These are phyloP conservation scores for Xenopus borealis DNA, from an alignment of 2,113 vertebrate genomes.

Conservation along the genomic window DNA sequence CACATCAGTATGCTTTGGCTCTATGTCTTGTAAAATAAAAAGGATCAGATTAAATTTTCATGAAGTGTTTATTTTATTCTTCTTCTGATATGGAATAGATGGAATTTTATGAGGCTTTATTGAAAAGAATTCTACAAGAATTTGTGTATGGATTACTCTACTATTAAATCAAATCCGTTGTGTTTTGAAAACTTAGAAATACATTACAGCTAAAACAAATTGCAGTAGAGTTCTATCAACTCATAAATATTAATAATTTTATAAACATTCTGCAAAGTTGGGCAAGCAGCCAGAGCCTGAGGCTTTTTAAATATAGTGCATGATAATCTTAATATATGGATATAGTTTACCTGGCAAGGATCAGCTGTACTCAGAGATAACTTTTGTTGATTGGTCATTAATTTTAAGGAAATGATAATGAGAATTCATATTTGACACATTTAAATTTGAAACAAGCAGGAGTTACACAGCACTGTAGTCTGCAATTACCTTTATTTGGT, in stretches of 20 bases:
- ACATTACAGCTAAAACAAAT: slow-evolving; percentile 64
- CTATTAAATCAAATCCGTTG: slow-evolving; percentile 70
- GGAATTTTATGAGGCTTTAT: slow-evolving; percentile 59
- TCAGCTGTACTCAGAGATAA: slow-evolving; percentile 49
- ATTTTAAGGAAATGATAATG: slow-evolving; percentile 57
- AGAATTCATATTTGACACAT: slow-evolving; percentile 40
- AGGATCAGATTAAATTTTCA: slow-evolving; percentile 59
- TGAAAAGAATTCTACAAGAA: slow-evolving; percentile 64
- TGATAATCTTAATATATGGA: slow-evolving; percentile 45
- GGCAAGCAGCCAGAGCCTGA: slow-evolving; percentile 50
- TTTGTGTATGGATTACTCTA: slow-evolving; percentile 62
- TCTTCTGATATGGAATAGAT: slow-evolving; percentile 59
- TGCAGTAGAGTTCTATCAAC: slow-evolving; percentile 56
- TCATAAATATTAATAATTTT: slow-evolving; percentile 67
- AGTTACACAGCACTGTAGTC: no score
- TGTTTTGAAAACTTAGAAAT: slow-evolving; percentile 67
- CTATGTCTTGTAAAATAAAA: slow-evolving; percentile 54
- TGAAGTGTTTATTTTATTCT: slow-evolving; percentile 60
- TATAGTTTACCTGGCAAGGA: slow-evolving; percentile 57
- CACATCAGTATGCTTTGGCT: slow-evolving; percentile 49
- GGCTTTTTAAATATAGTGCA: slow-evolving; percentile 48
- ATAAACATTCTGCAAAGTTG: slow-evolving; percentile 57
- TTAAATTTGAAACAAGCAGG: no score
- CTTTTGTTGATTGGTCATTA: slow-evolving; percentile 46
- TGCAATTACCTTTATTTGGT: no score